phyloP scores from a whole-genome alignment of 2,888 invertebrate species.

The Melinaea menophilus region DNA sequence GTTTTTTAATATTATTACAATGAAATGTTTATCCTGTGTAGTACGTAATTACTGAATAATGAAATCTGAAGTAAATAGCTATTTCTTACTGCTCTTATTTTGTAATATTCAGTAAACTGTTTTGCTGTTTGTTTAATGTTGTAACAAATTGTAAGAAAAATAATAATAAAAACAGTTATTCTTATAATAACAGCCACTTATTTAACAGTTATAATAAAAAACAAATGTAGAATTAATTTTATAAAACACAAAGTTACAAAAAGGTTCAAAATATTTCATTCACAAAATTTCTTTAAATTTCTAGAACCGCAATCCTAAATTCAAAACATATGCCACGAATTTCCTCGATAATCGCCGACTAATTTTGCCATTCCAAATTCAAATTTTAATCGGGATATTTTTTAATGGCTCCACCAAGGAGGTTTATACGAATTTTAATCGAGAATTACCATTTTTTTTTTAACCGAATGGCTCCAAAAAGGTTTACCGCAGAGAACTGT shows the following conservation, averaged over 20 bases:
- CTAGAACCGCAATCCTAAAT: conserved; percentile 28
- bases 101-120: no score
- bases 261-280: conserved; percentile 9
- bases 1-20: no score
- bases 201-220: no score
- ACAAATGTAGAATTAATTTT: no score
- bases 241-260: conserved; percentile 8
- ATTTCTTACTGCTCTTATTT: no score
- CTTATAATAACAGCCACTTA: no score
- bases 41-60: no score
- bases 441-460: conserved; percentile 46
- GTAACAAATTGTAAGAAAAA: no score
- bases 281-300: conserved; percentile 20
- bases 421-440: conserved; percentile 42
- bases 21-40: no score
- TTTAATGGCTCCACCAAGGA: conserved; percentile 25
- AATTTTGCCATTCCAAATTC: conserved; percentile 47
- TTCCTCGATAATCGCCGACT: conserved; percentile 69
- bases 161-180: no score
- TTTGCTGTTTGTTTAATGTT: no score
- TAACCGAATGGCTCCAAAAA: conserved; percentile 45
- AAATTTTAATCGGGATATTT: conserved; percentile 39
- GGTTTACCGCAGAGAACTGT: conserved; percentile 52
- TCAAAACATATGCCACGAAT: conserved; percentile 71
- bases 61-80: no score